Conservation (phyloP, 2,113 vertebrate genomes). For the Phalacrocorax carbo region DNA sequence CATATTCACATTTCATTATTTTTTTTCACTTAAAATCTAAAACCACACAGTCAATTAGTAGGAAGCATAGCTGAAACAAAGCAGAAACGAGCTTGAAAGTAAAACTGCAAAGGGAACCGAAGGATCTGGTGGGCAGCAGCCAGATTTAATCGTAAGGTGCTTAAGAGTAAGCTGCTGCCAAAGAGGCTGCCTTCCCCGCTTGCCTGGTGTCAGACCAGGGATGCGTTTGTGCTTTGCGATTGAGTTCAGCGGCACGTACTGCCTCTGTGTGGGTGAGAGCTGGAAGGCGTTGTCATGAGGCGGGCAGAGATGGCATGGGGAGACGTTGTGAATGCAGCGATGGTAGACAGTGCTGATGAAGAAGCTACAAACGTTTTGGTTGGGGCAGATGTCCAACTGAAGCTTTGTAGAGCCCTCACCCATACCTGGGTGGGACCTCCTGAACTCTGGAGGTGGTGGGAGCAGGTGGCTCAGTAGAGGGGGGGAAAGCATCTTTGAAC, state of each 20-base stretch:
- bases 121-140: neutral
- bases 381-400: neutral
- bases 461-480: neutral
- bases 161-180: neutral
- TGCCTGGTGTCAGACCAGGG: rapidly evolving
- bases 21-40: neutral
- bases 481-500: neutral
- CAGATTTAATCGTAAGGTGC: neutral
- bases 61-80: neutral
- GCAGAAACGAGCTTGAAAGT: neutral
- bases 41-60: rapidly evolving
- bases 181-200: neutral
- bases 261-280: neutral
- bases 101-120: neutral
- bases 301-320: neutral
- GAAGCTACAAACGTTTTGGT: rapidly evolving
- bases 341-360: neutral
- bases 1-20: neutral
- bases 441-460: rapidly evolving
- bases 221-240: neutral
- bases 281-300: neutral
- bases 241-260: rapidly evolving
- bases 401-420: neutral
- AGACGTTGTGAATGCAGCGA: neutral
- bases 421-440: neutral